A percentile compares a stretch with the other conserved stretches of the same genome.
These are phyloP conservation scores for Bos javanicus DNA, from an alignment of 2,113 vertebrate genomes.

Conservation along the genomic window DNA sequence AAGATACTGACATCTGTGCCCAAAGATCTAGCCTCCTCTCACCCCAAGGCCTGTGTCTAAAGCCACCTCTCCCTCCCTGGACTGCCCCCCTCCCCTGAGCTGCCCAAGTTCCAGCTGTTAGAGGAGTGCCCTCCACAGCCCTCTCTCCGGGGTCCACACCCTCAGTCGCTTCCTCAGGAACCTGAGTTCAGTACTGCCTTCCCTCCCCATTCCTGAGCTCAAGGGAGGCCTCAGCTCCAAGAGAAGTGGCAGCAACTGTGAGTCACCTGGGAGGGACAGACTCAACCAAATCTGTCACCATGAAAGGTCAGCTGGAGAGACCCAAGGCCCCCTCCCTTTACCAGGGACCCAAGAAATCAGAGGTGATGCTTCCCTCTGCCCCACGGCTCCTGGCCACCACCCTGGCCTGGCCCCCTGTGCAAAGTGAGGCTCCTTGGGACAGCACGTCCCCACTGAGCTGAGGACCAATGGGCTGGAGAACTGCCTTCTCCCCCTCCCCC, in stretches of 20 bases:
- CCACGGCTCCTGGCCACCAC: neutral
- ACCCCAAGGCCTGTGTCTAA: neutral
- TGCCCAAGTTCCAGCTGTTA: neutral
- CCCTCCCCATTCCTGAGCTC: neutral
- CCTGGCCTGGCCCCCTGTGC: neutral
- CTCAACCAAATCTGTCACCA: neutral
- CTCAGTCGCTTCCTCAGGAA: neutral
- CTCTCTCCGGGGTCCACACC: neutral
- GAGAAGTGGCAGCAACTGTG: neutral
- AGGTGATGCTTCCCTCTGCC: neutral
- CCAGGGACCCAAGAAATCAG: conserved; percentile 15
- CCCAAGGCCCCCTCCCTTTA: neutral
- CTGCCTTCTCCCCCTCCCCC: neutral
- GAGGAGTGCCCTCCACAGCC: neutral
- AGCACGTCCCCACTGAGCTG: neutral
- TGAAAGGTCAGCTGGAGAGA: neutral
- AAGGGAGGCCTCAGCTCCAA: neutral
- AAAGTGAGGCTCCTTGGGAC: neutral
- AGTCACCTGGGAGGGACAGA: neutral
- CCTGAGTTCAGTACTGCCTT: neutral
- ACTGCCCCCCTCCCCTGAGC: neutral
- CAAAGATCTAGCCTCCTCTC: conserved; percentile 20
- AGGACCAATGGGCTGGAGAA: conserved; percentile 54
- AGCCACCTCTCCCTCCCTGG: neutral
- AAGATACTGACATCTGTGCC: conserved; percentile 29